A percentile compares a stretch with the other conserved stretches of the same genome.
Conservation (phyloP, 2,797 vertebrate genomes). For the Schizopygopsis malacanthus region DNA sequence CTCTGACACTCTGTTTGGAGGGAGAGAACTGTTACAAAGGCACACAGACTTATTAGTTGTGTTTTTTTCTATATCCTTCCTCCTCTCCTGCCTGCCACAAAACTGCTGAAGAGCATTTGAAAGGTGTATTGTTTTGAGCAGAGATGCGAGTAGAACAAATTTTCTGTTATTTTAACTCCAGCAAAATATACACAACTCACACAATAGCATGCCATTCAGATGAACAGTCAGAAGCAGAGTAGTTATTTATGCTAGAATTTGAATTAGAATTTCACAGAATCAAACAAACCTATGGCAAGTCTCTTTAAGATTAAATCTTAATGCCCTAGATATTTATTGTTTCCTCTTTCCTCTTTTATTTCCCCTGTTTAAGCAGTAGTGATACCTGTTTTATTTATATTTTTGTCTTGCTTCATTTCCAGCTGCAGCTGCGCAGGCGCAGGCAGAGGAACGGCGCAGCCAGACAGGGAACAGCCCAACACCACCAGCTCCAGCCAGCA, state of each 20-base stretch:
- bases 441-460: conserved; percentile 90
- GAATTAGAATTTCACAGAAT: conserved; percentile 12
- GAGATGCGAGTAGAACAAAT: neutral
- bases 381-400: neutral
- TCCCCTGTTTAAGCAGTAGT: neutral
- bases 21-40: conserved; percentile 53
- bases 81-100: conserved; percentile 36
- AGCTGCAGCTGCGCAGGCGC: conserved; percentile 91
- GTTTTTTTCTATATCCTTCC: conserved; percentile 65
- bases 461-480: conserved; percentile 77
- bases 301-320: neutral
- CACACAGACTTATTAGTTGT: conserved; percentile 63
- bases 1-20: conserved; percentile 17
- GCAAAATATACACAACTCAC: neutral
- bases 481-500: conserved; percentile 52
- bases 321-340: neutral
- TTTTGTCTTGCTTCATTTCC: conserved; percentile 39
- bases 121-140: conserved; percentile 14
- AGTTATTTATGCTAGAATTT: conserved; percentile 13
- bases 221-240: neutral
- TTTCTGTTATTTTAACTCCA: conserved; percentile 11
- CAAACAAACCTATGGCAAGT: neutral
- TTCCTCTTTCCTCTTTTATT: neutral
- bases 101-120: neutral
- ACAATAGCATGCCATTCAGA: neutral